These are phyloP conservation scores for Ammodytes marinus DNA, from an alignment of 2,113 vertebrate genomes.

Conservation along the genomic window DNA sequence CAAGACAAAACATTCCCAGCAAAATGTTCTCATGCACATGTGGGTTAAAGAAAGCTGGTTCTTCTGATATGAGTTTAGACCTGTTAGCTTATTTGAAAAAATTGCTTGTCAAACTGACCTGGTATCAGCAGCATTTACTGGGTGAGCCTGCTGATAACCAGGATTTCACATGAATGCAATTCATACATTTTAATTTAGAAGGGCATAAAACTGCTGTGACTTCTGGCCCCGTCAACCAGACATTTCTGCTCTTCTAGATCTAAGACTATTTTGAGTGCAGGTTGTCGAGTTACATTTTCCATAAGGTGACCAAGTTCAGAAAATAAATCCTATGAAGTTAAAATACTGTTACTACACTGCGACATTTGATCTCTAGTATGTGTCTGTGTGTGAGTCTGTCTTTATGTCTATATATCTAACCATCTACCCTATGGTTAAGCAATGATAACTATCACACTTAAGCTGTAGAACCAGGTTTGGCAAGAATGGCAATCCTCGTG, in stretches of 20 bases:
- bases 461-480: not conserved
- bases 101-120: not conserved
- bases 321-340: not conserved
- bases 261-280: not conserved
- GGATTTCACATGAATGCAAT: not conserved
- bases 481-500: not conserved
- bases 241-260: not conserved
- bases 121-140: not conserved
- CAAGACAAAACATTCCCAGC: not conserved
- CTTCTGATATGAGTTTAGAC: no score
- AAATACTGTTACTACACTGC: not conserved
- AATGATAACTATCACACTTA: not conserved
- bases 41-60: no score
- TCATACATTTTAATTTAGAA: no score
- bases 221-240: not conserved
- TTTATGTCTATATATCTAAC: not conserved
- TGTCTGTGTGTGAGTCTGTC: no score
- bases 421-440: not conserved
- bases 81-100: not conserved
- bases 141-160: not conserved
- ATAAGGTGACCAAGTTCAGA: not conserved
- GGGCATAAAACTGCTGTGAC: no score
- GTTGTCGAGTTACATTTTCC: not conserved
- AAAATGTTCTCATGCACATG: not conserved
- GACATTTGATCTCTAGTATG: not conserved